Evolutionary conservation across 2,113 vertebrate species (phyloP).

Genomic region (Malaclemys terrapin): DNA sequence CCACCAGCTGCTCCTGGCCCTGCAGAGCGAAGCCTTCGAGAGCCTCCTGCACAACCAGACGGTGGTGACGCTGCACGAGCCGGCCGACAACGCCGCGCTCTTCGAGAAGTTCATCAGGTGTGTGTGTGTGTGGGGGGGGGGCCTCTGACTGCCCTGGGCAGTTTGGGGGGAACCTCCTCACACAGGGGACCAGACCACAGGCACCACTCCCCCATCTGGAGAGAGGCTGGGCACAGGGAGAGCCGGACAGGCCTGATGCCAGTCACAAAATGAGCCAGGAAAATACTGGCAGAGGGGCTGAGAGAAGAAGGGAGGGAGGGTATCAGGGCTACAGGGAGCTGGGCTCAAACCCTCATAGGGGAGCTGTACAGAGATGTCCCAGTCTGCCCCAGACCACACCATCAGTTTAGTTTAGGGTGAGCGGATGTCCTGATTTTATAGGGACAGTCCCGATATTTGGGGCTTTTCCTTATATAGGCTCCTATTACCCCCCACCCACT

Average conservation of each 20-base stretch:
- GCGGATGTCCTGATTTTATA: no score
- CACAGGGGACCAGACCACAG: background rate
- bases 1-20: constrained; percentile 89
- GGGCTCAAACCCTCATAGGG: background rate
- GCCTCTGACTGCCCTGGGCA: no score
- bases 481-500: no score
- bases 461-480: no score
- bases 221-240: background rate
- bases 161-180: background rate
- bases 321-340: background rate
- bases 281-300: background rate
- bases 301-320: background rate
- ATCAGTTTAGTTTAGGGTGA: background rate
- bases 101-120: constrained; percentile 96
- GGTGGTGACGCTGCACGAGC: constrained; percentile 81
- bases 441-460: no score
- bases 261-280: background rate
- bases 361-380: background rate
- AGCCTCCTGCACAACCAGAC: constrained; percentile 86
- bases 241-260: background rate
- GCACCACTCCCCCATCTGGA: background rate
- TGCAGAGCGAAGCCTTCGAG: constrained; percentile 90
- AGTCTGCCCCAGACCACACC: background rate
- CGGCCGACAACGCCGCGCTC: constrained; percentile 81
- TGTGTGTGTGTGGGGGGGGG: background rate